These are phyloP conservation scores for Leptopilina drosophilae DNA, from an alignment of 2,888 invertebrate species.

Conservation along the genomic window DNA sequence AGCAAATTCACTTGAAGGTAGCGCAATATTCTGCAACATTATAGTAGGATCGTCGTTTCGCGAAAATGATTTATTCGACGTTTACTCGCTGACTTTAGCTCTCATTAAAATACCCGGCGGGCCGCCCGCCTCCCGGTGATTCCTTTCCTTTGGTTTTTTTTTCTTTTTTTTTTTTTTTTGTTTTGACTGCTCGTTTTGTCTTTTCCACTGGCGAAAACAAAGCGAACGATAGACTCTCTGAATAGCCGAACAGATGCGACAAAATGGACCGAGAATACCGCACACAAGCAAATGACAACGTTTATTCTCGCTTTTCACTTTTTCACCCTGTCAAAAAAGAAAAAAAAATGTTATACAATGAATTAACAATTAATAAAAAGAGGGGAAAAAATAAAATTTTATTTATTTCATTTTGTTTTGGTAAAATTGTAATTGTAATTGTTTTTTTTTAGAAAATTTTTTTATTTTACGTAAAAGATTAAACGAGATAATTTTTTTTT, in stretches of 20 bases:
- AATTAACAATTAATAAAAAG: background rate
- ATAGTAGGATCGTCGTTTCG: constrained; percentile 49
- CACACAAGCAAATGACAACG: background rate
- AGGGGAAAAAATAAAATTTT: too few relatives aligned
- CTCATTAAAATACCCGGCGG: constrained; percentile 74
- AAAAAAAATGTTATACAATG: background rate
- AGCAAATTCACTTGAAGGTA: constrained; percentile 30
- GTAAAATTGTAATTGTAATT: too few relatives aligned
- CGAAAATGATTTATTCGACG: constrained; percentile 75
- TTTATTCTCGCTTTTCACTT: background rate
- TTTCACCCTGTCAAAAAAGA: background rate
- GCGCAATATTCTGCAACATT: constrained; percentile 44
- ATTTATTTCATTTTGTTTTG: too few relatives aligned
- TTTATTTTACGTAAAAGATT: too few relatives aligned
- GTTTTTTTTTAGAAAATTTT: too few relatives aligned
- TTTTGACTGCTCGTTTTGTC: constrained; percentile 43
- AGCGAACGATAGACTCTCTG: constrained; percentile 35
- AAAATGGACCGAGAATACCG: constrained; percentile 19
- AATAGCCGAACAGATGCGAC: constrained; percentile 8
- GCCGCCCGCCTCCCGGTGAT: constrained; percentile 56
- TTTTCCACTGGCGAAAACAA: constrained; percentile 42
- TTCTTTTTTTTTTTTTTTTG: constrained; percentile 36
- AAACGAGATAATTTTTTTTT: too few relatives aligned
- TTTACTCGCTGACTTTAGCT: constrained; percentile 74
- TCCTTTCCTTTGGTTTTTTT: constrained; percentile 29